Evolutionary conservation across 2,797 vertebrate genomes (phyloP), one percentile per base, ranked within the genome.

Genomic region (Muraenolepis orangiensis): DNA sequence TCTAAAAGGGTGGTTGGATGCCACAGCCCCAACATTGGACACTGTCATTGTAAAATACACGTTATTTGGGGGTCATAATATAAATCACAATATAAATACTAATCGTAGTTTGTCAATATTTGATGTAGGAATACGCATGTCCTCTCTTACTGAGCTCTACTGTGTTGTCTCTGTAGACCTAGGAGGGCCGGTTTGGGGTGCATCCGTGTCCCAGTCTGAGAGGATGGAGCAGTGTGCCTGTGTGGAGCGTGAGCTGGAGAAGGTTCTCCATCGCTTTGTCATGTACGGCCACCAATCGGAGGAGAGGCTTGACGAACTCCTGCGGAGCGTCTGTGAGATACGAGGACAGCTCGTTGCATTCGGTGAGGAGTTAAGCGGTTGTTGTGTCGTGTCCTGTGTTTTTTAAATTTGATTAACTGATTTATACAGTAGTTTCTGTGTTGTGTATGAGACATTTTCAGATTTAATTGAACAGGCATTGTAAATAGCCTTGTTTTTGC

Each of bases 201-300:
- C 76, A 64, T 80, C 84, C 78, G 84, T 82, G 88, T 87, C 84
- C 81, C 78, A 82, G 85, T 81, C 82, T 82, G 79, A 75, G 87
- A 80, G 71, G 74, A 97, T 97, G 96, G 96, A 97, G 90, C 96
- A 96, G 86, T 97, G 96, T 84, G 95, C 94, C 0, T 96, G 95
- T 80, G 95, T 97, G 83, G 96, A 97, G 90, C 90, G 95, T 72
- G 96, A 97, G 87, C 91, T 97, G 87, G 95, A 97, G 91, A 96
- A 96, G 83, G 96, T 97, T 81, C 93, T 97, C 71, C 95, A 96
- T 90, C 95, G 95, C 85, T 97, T 97, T 73, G 92, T 96, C 42
- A 94, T 93, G 82, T 97, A 96, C 0, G 95, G 95, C 31, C 95
- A 95, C 88, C 95, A 95, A 88, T 97, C 95, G 0, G 95, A 96